A percentile compares a stretch with the other conserved stretches of the same genome.
Evolutionary conservation across 2,797 vertebrate genomes (phyloP).

Genomic region (Prionace glauca): DNA sequence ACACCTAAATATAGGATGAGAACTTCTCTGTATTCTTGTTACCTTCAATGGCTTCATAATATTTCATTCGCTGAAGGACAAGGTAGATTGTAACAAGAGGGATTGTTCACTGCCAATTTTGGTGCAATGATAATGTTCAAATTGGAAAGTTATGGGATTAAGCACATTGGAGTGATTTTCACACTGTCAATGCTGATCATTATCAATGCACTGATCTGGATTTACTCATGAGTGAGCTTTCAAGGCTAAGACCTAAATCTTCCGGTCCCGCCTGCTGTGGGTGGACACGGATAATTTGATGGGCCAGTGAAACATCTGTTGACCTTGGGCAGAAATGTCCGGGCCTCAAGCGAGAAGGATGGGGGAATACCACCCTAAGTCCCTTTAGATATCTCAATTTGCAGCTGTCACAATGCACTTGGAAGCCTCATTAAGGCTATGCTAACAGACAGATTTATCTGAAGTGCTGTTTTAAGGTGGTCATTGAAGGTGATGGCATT

Average conservation of each 20-base stretch:
- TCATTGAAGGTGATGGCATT: neutral
- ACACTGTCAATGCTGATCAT: neutral
- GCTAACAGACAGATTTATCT: neutral
- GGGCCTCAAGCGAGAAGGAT: too few species aligned
- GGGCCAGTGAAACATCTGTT: too few species aligned
- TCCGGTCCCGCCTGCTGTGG: too few species aligned
- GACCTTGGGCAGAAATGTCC: too few species aligned
- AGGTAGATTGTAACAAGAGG: neutral
- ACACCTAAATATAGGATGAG: neutral
- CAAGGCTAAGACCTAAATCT: too few species aligned
- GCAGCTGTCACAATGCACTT: too few species aligned
- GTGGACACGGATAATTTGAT: too few species aligned
- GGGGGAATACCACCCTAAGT: neutral
- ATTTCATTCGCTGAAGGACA: neutral
- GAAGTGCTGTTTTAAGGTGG: neutral
- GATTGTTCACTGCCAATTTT: neutral
- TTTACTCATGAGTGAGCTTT: neutral
- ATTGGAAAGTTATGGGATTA: neutral
- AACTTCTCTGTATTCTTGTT: neutral
- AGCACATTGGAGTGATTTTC: neutral
- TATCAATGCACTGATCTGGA: neutral
- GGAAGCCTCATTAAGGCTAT: neutral
- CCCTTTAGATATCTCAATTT: neutral
- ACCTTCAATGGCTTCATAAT: neutral
- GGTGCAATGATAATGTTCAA: neutral